These are phyloP conservation scores for Lithobius niger DNA, from an alignment of 1,140 invertebrate genomes.

Conservation along the genomic window DNA sequence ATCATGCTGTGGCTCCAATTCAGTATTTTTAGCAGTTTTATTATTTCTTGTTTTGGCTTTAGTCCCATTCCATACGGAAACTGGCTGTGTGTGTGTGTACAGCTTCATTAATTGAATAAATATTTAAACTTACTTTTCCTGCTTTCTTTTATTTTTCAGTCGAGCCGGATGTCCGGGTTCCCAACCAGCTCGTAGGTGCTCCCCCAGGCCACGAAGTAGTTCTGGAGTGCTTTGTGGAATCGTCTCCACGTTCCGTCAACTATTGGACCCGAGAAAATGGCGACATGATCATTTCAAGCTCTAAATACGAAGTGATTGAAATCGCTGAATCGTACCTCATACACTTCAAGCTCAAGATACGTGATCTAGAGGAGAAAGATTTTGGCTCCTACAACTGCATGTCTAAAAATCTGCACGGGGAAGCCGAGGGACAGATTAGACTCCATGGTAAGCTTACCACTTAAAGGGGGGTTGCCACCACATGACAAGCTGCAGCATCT, in stretches of 20 bases:
- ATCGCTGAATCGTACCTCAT: constrained; percentile 59
- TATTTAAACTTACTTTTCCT: not conserved
- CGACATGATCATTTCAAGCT: constrained; percentile 67
- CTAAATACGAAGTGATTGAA: constrained; percentile 50
- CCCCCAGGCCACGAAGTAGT: constrained; percentile 70
- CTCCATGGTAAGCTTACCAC: constrained; percentile 60
- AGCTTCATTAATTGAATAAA: no score
- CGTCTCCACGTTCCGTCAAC: constrained; percentile 74
- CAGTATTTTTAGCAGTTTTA: no score
- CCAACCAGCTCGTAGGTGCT: constrained; percentile 74
- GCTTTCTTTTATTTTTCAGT: constrained; percentile 41
- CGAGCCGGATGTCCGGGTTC: constrained; percentile 72
- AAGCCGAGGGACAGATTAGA: constrained; percentile 73
- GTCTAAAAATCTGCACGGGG: constrained; percentile 80
- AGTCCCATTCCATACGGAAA: no score
- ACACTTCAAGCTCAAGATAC: constrained; percentile 66
- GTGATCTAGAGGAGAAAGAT: constrained; percentile 59
- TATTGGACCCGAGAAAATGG: constrained; percentile 67
- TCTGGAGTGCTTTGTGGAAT: constrained; percentile 78
- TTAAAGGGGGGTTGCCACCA: no score
- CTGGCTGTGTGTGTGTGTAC: no score
- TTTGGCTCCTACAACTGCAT: constrained; percentile 78
- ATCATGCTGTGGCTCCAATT: no score
- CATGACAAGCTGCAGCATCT: no score
- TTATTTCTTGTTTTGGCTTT: no score